Evolutionary conservation across 2,797 vertebrate genomes (phyloP).

Genomic region (Lacerta agilis): DNA sequence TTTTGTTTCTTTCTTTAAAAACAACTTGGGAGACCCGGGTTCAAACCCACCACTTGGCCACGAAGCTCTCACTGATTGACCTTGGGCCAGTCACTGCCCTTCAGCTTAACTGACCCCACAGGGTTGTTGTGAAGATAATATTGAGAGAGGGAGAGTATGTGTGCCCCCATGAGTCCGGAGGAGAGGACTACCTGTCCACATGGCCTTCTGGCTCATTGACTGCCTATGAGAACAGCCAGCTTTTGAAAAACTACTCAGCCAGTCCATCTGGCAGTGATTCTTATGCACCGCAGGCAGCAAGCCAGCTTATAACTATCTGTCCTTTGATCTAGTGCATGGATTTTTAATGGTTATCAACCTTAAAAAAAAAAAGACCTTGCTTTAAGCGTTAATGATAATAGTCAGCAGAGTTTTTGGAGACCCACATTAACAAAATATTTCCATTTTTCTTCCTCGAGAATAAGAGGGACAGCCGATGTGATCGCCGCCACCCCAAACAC

Average conservation of each 20-base stretch:
- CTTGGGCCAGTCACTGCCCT: too few relatives aligned
- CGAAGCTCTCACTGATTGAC: too few relatives aligned
- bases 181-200: neutral
- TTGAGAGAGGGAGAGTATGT: too few relatives aligned
- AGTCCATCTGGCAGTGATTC: neutral
- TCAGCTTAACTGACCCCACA: too few relatives aligned
- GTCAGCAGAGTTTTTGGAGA: conserved; percentile 11
- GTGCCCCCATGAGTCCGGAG: too few relatives aligned
- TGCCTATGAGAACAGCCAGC: neutral
- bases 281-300: neutral
- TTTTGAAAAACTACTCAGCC: neutral
- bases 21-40: too few relatives aligned
- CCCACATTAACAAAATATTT: neutral
- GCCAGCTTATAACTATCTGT: neutral
- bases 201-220: neutral
- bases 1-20: too few relatives aligned
- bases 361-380: neutral
- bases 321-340: neutral
- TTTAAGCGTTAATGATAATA: conserved; percentile 29
- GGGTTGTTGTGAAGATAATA: too few relatives aligned
- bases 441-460: neutral
- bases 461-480: neutral
- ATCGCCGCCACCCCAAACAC: neutral
- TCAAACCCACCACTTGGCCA: too few relatives aligned
- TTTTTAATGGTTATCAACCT: neutral